Conservation (phyloP, 1,140 invertebrate genomes). For the Pachyrhynchus sulphureomaculatus region DNA sequence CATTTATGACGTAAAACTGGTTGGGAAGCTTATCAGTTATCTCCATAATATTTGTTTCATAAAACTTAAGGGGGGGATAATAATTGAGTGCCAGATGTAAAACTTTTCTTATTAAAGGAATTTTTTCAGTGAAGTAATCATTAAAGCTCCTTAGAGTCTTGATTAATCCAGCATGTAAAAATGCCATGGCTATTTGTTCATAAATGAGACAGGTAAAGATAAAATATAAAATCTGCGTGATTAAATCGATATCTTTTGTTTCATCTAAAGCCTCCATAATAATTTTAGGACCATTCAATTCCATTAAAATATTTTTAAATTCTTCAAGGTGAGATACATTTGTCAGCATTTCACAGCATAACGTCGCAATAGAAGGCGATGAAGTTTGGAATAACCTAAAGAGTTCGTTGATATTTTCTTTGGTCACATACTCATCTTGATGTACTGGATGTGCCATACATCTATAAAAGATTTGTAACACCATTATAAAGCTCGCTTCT, state of each 20-base stretch:
- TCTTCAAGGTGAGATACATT: slow-evolving; percentile 14
- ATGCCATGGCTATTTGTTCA: slow-evolving; percentile 33
- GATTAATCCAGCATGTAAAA: slow-evolving; percentile 33
- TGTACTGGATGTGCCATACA: slow-evolving; percentile 28
- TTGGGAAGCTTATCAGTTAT: slow-evolving; percentile 39
- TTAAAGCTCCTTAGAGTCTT: slow-evolving; percentile 29
- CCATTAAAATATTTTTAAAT: slow-evolving; percentile 38
- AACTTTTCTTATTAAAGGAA: slow-evolving; percentile 31
- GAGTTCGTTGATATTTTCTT: slow-evolving; percentile 29
- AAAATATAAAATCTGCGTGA: slow-evolving; percentile 37
- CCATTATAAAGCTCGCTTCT: slow-evolving; percentile 21
- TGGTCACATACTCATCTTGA: slow-evolving; percentile 26
- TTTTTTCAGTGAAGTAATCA: slow-evolving; percentile 19
- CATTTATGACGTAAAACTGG: slow-evolving; percentile 44
- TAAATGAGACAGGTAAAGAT: slow-evolving; percentile 36
- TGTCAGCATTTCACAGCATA: slow-evolving; percentile 36
- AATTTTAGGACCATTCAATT: slow-evolving; percentile 29
- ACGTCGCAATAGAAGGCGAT: slow-evolving; percentile 10
- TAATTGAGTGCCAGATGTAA: slow-evolving; percentile 34
- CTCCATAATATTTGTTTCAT: slow-evolving; percentile 36
- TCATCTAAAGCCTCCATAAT: slow-evolving; percentile 25
- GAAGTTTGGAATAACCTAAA: slow-evolving; percentile 25
- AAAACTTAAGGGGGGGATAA: slow-evolving; percentile 44
- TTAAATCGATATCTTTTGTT: slow-evolving; percentile 27
- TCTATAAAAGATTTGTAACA: slow-evolving; percentile 37